Percentiles rank a stretch among this genome's conserved stretches.
Conservation (phyloP, 2,888 invertebrate species). For the Apotomis turbidana region DNA sequence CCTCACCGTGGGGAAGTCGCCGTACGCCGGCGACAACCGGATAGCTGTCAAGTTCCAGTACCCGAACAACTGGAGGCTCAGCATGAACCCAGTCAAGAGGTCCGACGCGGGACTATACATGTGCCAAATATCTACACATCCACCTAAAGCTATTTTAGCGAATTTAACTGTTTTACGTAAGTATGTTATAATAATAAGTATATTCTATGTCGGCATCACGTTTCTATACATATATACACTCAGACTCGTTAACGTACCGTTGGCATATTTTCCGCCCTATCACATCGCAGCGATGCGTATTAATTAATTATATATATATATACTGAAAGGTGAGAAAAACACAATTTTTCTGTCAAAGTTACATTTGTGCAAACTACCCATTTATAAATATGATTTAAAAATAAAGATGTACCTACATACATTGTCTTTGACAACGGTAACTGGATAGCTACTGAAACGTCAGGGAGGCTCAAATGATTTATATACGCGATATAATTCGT, state of each 20-base stretch:
- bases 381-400: too few relatives aligned
- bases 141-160: slow-evolving; percentile 89
- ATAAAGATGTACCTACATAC: too few relatives aligned
- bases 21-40: slow-evolving; percentile 86
- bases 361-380: too few relatives aligned
- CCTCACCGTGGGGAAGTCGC: slow-evolving; percentile 86
- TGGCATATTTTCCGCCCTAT: too few relatives aligned
- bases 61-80: slow-evolving; percentile 88
- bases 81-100: slow-evolving; percentile 88
- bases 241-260: too few relatives aligned
- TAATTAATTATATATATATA: background rate
- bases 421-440: too few relatives aligned
- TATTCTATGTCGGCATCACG: too few relatives aligned
- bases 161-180: slow-evolving; percentile 90
- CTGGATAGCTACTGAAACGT: too few relatives aligned
- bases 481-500: background rate
- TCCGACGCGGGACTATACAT: slow-evolving; percentile 90
- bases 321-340: background rate
- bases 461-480: too few relatives aligned
- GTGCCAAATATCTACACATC: slow-evolving; percentile 93
- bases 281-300: too few relatives aligned
- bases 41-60: slow-evolving; percentile 87
- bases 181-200: slow-evolving; percentile 48
- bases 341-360: too few relatives aligned
- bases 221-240: too few relatives aligned